Base-by-base conservation (phyloP, 1,140 invertebrate species). In the Andricus grossulariae region DNA sequence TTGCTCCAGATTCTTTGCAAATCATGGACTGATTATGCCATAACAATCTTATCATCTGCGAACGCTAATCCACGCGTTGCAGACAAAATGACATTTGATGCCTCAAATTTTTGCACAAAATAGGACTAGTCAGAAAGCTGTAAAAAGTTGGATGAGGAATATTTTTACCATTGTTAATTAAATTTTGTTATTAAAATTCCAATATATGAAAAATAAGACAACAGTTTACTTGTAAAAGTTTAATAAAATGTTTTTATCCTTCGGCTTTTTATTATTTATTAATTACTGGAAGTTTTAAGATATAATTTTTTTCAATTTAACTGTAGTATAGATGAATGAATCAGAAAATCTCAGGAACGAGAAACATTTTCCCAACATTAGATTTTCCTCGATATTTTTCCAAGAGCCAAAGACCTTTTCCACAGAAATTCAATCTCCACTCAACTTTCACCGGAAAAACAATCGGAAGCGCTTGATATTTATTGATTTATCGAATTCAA, bases 121-220 rank as follows among this genome's bases (percentile, higher is more conserved):
- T 12, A 16, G 57, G 32, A 66, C 15, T 66, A 66, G 15, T 66
- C 57, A 66, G 21, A 10, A 10, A 10, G 5, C 39, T 39, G 25
- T 25, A n/a, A 25, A 45, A 39, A 66, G n/a, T 66, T 66, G 13
- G 57, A 66, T 39, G 57, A 66, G 57, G 32, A 32, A 66, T 60
- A 39, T 25, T 66, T 66, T 66, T 32, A 6, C 13, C 21, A 25
- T 25, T 25, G 25, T 25, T 25, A 2, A 25, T 25, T 25, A 25
- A 25, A 39, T 0, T 2, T 2, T 39, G 1, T 10, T 2, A 39
- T 39, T 39, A 0, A 39, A 39, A 39, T 39, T 39, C 39, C 39
- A 39, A 39, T 39, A 39, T 6, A 39, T 7, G 0, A 39, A 7
- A 39, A 39, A 39, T 3, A 39, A 39, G 39, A 39, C 39, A 7